Evolutionary conservation across 2,797 vertebrate species (phyloP).

Genomic region (Emydoidea blandingii): DNA sequence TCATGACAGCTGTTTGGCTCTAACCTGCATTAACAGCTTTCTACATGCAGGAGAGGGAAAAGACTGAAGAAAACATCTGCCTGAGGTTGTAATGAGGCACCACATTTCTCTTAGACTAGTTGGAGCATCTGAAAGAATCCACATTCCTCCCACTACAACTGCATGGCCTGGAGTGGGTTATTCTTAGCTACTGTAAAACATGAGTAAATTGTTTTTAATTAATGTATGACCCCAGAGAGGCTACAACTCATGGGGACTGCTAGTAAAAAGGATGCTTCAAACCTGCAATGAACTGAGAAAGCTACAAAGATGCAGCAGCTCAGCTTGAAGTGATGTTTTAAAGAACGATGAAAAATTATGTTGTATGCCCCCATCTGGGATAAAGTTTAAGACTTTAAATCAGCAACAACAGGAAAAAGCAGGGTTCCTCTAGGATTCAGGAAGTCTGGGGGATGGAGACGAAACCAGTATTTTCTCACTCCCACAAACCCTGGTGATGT

Average conservation of each 20-base stretch:
- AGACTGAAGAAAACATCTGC: constrained; percentile 34
- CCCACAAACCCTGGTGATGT: constrained; percentile 19
- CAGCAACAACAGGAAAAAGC: constrained; percentile 55
- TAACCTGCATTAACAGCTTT: constrained; percentile 58
- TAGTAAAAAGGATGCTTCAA: constrained; percentile 59
- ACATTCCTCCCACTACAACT: constrained; percentile 67
- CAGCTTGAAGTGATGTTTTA: constrained; percentile 60
- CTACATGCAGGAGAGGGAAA: constrained; percentile 55
- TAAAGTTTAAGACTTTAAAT: constrained; percentile 69
- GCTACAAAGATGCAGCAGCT: constrained; percentile 70
- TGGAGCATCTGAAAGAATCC: constrained; percentile 73
- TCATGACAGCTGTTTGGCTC: constrained; percentile 29
- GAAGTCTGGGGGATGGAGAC: background rate
- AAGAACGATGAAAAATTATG: constrained; percentile 57
- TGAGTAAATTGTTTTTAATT: constrained; percentile 36
- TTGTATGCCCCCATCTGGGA: constrained; percentile 34
- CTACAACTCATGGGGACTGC: constrained; percentile 63
- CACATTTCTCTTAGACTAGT: constrained; percentile 40
- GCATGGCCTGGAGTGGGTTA: constrained; percentile 78
- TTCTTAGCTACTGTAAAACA: constrained; percentile 66
- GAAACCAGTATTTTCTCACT: constrained; percentile 26
- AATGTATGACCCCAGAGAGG: constrained; percentile 60
- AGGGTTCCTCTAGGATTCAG: background rate
- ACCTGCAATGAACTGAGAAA: constrained; percentile 65
- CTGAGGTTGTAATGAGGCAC: constrained; percentile 55